phyloP scores from a whole-genome alignment of 2,888 invertebrate genomes.

The Dryadula phaetusa region DNA sequence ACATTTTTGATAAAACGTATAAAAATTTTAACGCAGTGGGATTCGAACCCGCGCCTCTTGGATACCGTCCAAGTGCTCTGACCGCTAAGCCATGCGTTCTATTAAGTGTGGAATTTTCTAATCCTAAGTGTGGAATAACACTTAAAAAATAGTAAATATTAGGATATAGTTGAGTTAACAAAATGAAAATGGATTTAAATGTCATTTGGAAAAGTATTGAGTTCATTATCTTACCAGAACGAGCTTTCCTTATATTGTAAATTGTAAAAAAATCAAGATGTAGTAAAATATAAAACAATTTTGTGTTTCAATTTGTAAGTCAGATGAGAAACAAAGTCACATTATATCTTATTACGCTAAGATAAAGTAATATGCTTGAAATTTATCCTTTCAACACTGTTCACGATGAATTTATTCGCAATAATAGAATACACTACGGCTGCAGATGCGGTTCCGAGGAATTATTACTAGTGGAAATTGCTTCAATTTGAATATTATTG shows the following conservation, averaged over 20 bases:
- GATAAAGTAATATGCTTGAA: conserved; percentile 39
- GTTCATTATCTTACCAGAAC: too few relatives aligned
- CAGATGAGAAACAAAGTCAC: conserved; percentile 15
- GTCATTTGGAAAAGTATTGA: too few relatives aligned
- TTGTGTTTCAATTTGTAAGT: not conserved
- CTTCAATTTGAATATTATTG: conserved; percentile 45
- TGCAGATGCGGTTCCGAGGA: conserved; percentile 45
- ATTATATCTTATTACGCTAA: conserved; percentile 30
- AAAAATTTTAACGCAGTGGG: too few relatives aligned
- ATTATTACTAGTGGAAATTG: conserved; percentile 44
- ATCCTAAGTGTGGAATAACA: too few relatives aligned
- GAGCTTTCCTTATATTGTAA: not conserved
- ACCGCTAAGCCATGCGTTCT: too few relatives aligned
- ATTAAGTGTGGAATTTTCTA: too few relatives aligned
- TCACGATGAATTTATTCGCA: conserved; percentile 50
- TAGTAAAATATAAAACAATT: not conserved
- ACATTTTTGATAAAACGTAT: too few relatives aligned
- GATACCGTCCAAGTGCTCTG: too few relatives aligned
- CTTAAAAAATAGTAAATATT: too few relatives aligned
- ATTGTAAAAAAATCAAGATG: not conserved
- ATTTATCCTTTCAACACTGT: conserved; percentile 43
- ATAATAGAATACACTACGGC: conserved; percentile 47
- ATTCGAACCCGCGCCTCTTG: too few relatives aligned
- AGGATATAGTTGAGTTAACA: too few relatives aligned
- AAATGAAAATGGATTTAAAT: too few relatives aligned